Base-by-base conservation (phyloP, 1,140 invertebrate species). In the Antheraea pernyi region DNA sequence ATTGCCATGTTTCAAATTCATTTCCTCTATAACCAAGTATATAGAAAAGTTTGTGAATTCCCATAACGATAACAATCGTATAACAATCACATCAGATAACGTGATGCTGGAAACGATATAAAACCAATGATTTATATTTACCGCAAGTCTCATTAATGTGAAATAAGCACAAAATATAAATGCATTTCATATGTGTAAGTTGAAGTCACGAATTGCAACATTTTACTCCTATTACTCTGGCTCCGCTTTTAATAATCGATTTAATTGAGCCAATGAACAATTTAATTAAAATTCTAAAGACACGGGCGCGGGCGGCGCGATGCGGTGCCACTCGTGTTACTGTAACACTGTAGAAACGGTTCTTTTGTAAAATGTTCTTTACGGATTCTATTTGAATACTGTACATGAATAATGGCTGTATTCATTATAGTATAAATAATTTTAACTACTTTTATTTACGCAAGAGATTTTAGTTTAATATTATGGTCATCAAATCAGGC, bases 221-320 rank as follows among this genome's bases (percentile, higher is more conserved):
- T 73, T 72, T 70, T 60, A 62, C 71, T 71, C 70, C 68, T 22
- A 39, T 71, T 67, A 69, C 58, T 74, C 68, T 22, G 59, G 58
- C 53, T 64, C 68, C 65, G 73, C 68, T 84, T 81, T 81, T 81
- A 82, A 80, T 83, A 83, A 84, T 86, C 83, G 82, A 82, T 84
- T 83, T 87, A 84, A 87, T 85, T 85, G 80, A 87, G 82, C 82
- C 83, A 86, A 86, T 87, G 85, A 87, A 84, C 80, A 84, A 85
- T 87, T 87, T 87, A 87, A 87, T 87, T 85, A 87, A 87, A 85
- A 85, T 84, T 85, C 85, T 87, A 79, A 87, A 85, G 85, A 85
- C 83, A 85, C 75, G 74, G 69, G 76, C 68, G 73, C 73, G 69
- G 66, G 69, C 69, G 69, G 70, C 69, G 77, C 70, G 78, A 75